Percentiles rank a stretch among this genome's conserved stretches.
These are phyloP conservation scores for Drosophila prosaltans DNA, from an alignment of 1,140 invertebrate species.

Conservation along the genomic window DNA sequence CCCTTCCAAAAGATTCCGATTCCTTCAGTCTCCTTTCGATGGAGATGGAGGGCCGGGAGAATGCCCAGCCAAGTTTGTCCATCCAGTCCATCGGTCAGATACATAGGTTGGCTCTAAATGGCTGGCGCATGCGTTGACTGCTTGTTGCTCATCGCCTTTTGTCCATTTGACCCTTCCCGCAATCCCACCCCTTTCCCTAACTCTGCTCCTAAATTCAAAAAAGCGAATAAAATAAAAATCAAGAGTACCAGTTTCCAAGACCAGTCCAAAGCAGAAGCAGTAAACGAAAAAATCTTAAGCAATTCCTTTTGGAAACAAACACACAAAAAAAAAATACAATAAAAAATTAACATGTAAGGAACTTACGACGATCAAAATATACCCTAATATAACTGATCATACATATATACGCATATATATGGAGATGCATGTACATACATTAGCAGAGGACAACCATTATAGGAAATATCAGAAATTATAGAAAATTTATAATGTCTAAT, in stretches of 20 bases:
- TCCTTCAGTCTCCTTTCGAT: neutral
- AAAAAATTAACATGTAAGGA: constrained; percentile 21
- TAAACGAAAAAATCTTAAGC: constrained; percentile 57
- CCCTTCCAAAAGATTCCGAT: neutral
- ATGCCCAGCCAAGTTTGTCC: constrained; percentile 33
- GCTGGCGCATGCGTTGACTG: constrained; percentile 74
- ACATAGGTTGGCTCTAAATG: constrained; percentile 25
- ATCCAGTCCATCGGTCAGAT: constrained; percentile 26
- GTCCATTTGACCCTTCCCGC: neutral
- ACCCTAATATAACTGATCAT: constrained; percentile 2
- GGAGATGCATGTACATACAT: too few relatives aligned
- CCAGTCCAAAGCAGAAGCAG: constrained; percentile 67
- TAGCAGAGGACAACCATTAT: too few relatives aligned
- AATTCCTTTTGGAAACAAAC: constrained; percentile 66
- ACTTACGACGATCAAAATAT: constrained; percentile 9
- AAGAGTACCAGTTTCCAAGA: constrained; percentile 78
- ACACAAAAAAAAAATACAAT: constrained; percentile 26
- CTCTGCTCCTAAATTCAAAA: neutral
- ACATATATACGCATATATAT: too few relatives aligned
- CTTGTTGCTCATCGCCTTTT: constrained; percentile 37
- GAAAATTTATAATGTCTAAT: too few relatives aligned
- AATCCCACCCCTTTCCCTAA: neutral
- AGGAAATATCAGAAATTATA: too few relatives aligned
- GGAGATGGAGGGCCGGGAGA: neutral
- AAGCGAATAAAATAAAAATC: constrained; percentile 1